A percentile compares a stretch with the other conserved stretches of the same genome.
phyloP scores from a whole-genome alignment of 2,888 invertebrate genomes.

The Molanna angustata region DNA sequence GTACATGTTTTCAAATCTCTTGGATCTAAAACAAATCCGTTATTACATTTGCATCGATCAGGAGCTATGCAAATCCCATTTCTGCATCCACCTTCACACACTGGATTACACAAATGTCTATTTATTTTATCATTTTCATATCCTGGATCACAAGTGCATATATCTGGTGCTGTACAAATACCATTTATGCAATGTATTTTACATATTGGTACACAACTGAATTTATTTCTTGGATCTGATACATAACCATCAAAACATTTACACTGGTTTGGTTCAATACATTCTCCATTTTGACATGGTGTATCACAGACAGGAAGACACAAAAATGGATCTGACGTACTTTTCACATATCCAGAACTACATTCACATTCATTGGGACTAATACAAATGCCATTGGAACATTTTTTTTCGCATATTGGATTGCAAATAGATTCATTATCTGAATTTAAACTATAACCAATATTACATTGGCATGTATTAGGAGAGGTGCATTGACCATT shows the following conservation, averaged over 20 bases:
- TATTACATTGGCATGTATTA: conserved; percentile 43
- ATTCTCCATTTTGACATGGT: conserved; percentile 35
- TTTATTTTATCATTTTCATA: conserved; percentile 20
- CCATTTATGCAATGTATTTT: conserved; percentile 32
- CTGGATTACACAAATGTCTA: conserved; percentile 22
- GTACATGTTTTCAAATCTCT: conserved; percentile 8
- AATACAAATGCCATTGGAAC: conserved; percentile 33
- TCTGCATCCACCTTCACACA: conserved; percentile 15
- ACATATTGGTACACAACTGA: conserved; percentile 17
- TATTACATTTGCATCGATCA: conserved; percentile 19
- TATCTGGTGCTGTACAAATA: conserved; percentile 31
- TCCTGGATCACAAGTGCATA: conserved; percentile 34
- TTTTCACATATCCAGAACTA: neutral
- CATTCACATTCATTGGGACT: conserved; percentile 37
- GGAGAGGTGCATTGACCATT: conserved; percentile 41
- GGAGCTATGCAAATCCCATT: conserved; percentile 22
- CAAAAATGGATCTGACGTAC: neutral
- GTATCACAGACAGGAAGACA: conserved; percentile 25
- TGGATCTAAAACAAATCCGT: conserved; percentile 14
- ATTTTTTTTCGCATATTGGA: conserved; percentile 25
- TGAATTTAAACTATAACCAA: conserved; percentile 32
- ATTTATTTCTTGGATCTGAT: conserved; percentile 4
- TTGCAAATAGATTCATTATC: conserved; percentile 26
- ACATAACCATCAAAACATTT: conserved; percentile 30
- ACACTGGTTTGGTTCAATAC: conserved; percentile 35